Base-by-base conservation (phyloP, 2,888 invertebrate species). In the Seira sanloemensis region DNA sequence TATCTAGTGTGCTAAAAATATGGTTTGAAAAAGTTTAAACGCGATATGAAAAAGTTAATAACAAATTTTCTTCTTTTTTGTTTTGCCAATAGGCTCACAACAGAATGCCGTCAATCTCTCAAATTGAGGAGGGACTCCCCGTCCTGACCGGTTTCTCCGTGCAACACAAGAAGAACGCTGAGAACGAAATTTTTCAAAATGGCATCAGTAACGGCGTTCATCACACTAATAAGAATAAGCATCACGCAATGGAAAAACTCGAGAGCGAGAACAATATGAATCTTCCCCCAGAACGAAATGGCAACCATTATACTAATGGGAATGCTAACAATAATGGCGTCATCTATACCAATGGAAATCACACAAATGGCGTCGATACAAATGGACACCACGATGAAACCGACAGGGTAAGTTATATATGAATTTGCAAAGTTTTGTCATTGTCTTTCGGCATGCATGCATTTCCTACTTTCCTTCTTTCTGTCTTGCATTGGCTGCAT, bases 21-120 rank as follows among this genome's bases (percentile, higher is more conserved):
- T n/a, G n/a, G n/a, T n/a, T n/a, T n/a, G n/a, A n/a, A n/a, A n/a
- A n/a, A n/a, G n/a, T n/a, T n/a, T 37, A 37, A 37, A 37, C 37
- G 37, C 37, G 4, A 46, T 69, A 18, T 2, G 1, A 54, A 5
- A 54, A 18, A n/a, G 1, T 65, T 21, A 23, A 23, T 65, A 62
- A 62, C 18, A 18, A 75, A 75, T 7, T 9, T 25, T 46, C n/a
- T 23, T 71, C 66, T 78, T 69, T n/a, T 82, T 68, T 27, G 25
- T 66, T 73, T 78, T 58, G n/a, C 2, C 7, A 58, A 46, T 71
- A 86, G 86, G 75, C 79, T 72, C 82, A 82, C 82, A 84, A 78
- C 69, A 88, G 83, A 58, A 89, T 89, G 88, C 88, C 88, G 75
- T 88, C 88, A 37, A 84, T 89, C 69, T 87, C 87, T 12, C 88